Base-by-base conservation (phyloP, 2,113 vertebrate genomes). In the Pipa parva region DNA sequence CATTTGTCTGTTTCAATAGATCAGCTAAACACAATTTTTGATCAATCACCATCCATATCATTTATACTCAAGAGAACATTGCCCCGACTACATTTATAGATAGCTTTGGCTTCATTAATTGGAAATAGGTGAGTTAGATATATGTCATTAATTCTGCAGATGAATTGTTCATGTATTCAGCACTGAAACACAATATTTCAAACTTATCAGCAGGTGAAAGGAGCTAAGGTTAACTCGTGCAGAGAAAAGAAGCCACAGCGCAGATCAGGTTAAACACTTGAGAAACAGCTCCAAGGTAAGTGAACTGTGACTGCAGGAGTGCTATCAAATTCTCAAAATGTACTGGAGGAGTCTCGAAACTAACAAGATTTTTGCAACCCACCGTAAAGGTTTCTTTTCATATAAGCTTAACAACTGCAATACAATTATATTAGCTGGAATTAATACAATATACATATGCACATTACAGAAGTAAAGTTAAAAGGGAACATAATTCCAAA, bases 221-320 rank as follows among this genome's bases (percentile, higher is more conserved):
- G 15, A 67, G 29, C 25, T 22, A 31, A 36, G 21, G 9, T 22
- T 33, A 55, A 58, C 21, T 48, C 13, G 11, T 42, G 20, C 27
- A 15, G 54, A 58, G 50, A 26, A 39, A 9, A 4, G 29, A n/a
- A 29, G 51, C 36, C 24, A 15, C 22, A 4, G 3, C 17, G 29
- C 37, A 50, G n/a, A 33, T 67, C 28, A 58, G 55, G 45, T 50
- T 49, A 67, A 59, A 51, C 25, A 27, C 28, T 31, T 18, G 13
- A 49, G 59, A 50, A 48, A 50, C 33, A 17, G 63, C 42, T 58
- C 13, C 8, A 9, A 29, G 52, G 2, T 56, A 56, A 58, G 33
- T 25, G 64, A 49, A 39, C 55, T 31, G 20, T 27, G 22, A 18
- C 48, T 9, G 29, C 52, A 59, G 5, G 5, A 36, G 22, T 59